phyloP scores from a whole-genome alignment of 1,140 invertebrate genomes.

The Lepidurus packardi region DNA sequence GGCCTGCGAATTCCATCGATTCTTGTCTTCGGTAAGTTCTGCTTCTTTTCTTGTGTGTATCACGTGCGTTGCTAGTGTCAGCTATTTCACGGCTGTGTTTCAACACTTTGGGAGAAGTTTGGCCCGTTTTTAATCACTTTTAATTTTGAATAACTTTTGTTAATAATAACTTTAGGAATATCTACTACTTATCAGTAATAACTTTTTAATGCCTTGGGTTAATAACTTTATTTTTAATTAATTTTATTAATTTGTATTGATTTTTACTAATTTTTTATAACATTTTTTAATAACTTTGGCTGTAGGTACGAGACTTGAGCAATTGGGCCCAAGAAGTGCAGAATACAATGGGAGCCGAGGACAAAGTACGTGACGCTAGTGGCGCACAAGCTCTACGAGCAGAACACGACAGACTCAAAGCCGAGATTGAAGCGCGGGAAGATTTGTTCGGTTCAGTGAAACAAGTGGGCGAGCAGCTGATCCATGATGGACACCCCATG shows the following conservation, averaged over 20 bases:
- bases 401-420: conserved; percentile 84
- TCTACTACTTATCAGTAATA: too few relatives aligned
- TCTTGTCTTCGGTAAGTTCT: conserved; percentile 60
- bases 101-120: neutral
- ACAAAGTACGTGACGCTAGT: conserved; percentile 76
- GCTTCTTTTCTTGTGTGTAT: conserved; percentile 26
- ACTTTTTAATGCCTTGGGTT: neutral
- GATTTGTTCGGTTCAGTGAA: conserved; percentile 73
- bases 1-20: conserved; percentile 82
- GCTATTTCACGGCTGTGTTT: neutral
- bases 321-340: conserved; percentile 79
- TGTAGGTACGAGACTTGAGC: conserved; percentile 75
- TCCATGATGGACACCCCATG: conserved; percentile 68
- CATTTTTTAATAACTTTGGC: conserved; percentile 15
- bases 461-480: conserved; percentile 73
- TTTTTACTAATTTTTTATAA: conserved; percentile 32
- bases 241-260: conserved; percentile 33
- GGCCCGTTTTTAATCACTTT: conserved; percentile 28
- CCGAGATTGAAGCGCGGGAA: conserved; percentile 91
- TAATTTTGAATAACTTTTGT: too few relatives aligned
- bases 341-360: conserved; percentile 70
- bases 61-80: neutral
- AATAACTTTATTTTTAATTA: conserved; percentile 30
- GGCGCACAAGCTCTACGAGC: conserved; percentile 79
- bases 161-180: neutral